Conservation (phyloP, 2,113 vertebrate genomes). For the Cheirogaleus medius region DNA sequence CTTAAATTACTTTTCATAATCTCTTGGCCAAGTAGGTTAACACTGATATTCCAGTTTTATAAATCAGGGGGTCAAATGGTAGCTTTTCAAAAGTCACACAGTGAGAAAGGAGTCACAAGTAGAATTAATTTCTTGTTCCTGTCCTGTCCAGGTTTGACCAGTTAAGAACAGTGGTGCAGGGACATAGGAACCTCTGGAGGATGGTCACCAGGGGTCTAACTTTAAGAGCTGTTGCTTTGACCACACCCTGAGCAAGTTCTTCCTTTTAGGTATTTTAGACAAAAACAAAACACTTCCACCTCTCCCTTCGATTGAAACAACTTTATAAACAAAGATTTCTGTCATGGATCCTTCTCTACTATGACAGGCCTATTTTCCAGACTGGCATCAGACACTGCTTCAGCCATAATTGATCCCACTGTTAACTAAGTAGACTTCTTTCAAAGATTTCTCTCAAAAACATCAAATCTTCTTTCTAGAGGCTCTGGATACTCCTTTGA, state of each 20-base stretch:
- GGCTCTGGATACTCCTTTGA: background rate
- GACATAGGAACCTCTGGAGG: background rate
- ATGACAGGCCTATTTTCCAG: background rate
- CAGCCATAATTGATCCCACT: background rate
- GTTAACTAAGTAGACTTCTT: background rate
- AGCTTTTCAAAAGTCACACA: background rate
- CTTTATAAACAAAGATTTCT: constrained; percentile 23
- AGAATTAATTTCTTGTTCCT: background rate
- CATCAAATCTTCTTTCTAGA: background rate
- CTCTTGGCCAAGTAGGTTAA: constrained; percentile 19
- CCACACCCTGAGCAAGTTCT: background rate
- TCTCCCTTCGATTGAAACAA: background rate
- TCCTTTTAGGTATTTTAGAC: background rate
- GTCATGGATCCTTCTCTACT: background rate
- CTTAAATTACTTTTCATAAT: constrained; percentile 58
- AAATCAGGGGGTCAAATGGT: constrained; percentile 23
- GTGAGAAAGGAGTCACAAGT: background rate
- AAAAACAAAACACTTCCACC: constrained; percentile 19
- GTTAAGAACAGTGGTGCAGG: background rate
- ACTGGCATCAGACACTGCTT: background rate
- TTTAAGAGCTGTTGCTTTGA: background rate
- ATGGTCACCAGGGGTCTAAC: background rate
- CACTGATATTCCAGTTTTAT: background rate
- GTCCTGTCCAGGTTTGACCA: background rate
- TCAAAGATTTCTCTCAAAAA: constrained; percentile 41